Evolutionary conservation across 2,888 invertebrate genomes (phyloP), one percentile per base, ranked within the genome.

Genomic region (Erebia ligea): DNA sequence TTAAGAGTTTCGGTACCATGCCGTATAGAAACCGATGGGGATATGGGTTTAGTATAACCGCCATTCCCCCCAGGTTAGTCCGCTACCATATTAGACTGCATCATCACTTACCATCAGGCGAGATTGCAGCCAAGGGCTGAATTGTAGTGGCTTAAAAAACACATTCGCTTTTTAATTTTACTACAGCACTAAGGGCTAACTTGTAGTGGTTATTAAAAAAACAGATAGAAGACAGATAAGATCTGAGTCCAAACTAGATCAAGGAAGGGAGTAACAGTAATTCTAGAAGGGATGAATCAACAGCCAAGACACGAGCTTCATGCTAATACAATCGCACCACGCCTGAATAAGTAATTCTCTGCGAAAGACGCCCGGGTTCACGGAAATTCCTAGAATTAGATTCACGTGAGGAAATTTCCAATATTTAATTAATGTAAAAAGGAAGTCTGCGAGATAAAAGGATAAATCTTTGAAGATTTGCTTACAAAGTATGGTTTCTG

Each of bases 321-420:
- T 59, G 59, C 59, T 59, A 42, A 59, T 59, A 59, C 59, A 59
- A 59, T 42, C 59, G 59, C 17, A 19, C 59, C 11, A 59, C 34
- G 59, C 42, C 40, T 59, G 59, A 59, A 59, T 59, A 59, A 59
- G 42, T 59, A 59, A 59, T 59, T 17, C 40, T 17, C 58, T 40
- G 40, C 17, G 40, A 40, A 59, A 34, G 58, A 40, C 40, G 40
- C 34, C 40, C 54, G 54, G 42, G 13, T 6, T n/a, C 42, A 19
- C 17, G 40, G 59, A 17, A 59, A 59, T 59, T 40, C 11, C 17
- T 59, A 42, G 42, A 59, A 45, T 61, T 61, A 61, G 42, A 19
- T 61, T 17, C 59, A 59, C 61, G 61, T 42, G 61, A 19, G 10
- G 61, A 61, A 61, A 61, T 61, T 61, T 19, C 42, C 17, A 19